Base-by-base conservation (phyloP, 2,888 invertebrate genomes). In the Drosophila nr. perissopoda region DNA sequence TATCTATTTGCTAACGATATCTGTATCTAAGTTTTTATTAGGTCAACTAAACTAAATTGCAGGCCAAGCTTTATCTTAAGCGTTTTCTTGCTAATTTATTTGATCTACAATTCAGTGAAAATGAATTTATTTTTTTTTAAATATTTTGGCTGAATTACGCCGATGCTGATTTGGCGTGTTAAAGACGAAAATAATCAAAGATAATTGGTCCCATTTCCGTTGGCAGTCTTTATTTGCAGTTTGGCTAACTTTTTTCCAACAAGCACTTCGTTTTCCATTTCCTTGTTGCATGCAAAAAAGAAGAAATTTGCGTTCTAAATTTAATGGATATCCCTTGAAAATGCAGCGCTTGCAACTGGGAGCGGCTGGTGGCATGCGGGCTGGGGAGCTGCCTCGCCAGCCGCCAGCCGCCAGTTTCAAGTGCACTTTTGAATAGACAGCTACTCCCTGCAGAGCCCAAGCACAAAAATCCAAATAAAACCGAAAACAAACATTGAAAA, bases 181-280 rank as follows among this genome's bases (percentile, higher is more conserved):
- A 21, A 8, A 31, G 31, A 4, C 16, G 31, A 31, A 31, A 31
- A 42, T 31, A 29, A 11, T 40, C 21, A 21, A 31, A 57, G 5
- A 11, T 42, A 21, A 42, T 66, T n/a, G 11, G 8, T 13, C 4
- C 8, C n/a, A 53, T 25, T 66, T 53, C 31, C 67, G 46, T 46
- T 36, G 31, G 42, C 25, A 46, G 31, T 42, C 56, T 63, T 29
- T 21, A 31, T 31, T 62, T 57, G 51, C 58, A 62, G 48, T 34
- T 63, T 60, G 66, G 33, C 63, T 57, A 34, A 63, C 60, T 75
- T 59, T 27, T 48, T 61, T 46, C 54, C 64, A 66, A 70, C 82
- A 81, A 81, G 76, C 88, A 85, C 80, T 80, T 82, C 64, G 82
- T 85, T 82, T 80, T 70, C 82, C 76, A 81, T 83, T 88, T 82